These are phyloP conservation scores for Trichonephila inaurata DNA, from an alignment of 1,140 invertebrate species.

Conservation along the genomic window DNA sequence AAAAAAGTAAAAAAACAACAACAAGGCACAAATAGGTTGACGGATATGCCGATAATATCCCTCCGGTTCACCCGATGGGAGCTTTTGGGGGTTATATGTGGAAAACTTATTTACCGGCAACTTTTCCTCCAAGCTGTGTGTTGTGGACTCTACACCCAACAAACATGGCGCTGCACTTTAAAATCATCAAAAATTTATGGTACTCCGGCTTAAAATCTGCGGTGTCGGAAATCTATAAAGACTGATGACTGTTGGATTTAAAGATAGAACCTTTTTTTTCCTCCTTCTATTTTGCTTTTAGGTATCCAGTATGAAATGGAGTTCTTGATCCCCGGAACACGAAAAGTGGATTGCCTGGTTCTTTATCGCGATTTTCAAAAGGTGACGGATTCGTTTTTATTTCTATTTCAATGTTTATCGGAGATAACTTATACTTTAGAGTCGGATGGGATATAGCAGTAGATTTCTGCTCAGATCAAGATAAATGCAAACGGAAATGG, in stretches of 20 bases:
- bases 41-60: slow-evolving; percentile 72
- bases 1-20: slow-evolving; percentile 12
- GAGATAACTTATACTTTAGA: slow-evolving; percentile 62
- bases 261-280: slow-evolving; percentile 56
- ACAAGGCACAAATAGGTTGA: slow-evolving; percentile 47
- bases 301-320: slow-evolving; percentile 40
- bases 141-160: slow-evolving; percentile 51
- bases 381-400: slow-evolving; percentile 72
- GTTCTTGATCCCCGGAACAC: slow-evolving; percentile 38
- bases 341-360: slow-evolving; percentile 69
- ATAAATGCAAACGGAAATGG: slow-evolving; percentile 52
- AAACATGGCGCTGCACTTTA: slow-evolving; percentile 75
- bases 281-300: slow-evolving; percentile 8
- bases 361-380: slow-evolving; percentile 63
- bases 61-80: slow-evolving; percentile 9
- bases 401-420: slow-evolving; percentile 54
- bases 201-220: slow-evolving; percentile 73
- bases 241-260: slow-evolving; percentile 75
- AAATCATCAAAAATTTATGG: slow-evolving; percentile 76
- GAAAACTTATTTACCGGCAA: slow-evolving; percentile 31
- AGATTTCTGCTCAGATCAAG: slow-evolving; percentile 55
- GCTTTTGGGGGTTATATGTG: slow-evolving; percentile 60
- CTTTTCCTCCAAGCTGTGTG: slow-evolving; percentile 45
- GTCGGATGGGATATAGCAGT: slow-evolving; percentile 26
- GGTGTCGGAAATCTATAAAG: slow-evolving; percentile 75